phyloP scores from a whole-genome alignment of 2,113 vertebrate genomes.

The Laterallus jamaicensis region DNA sequence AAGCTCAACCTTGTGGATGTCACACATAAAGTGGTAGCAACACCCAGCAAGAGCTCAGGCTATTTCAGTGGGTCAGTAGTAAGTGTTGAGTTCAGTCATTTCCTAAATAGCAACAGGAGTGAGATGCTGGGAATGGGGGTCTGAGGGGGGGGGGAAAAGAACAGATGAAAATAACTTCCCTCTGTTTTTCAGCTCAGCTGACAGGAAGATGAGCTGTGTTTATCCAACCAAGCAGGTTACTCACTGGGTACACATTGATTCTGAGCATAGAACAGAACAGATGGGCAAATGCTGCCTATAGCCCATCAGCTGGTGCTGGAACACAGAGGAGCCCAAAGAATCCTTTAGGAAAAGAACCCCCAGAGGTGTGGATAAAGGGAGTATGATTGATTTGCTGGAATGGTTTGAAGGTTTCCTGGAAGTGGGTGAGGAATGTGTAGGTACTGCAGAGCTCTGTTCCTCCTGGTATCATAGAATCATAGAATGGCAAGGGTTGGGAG shows the following conservation, averaged over 20 bases:
- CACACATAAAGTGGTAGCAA: background rate
- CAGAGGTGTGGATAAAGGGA: background rate
- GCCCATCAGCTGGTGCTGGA: background rate
- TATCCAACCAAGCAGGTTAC: background rate
- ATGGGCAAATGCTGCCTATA: background rate
- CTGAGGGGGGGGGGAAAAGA: background rate
- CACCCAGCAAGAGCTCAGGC: background rate
- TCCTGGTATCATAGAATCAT: too few relatives aligned
- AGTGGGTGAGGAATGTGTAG: background rate
- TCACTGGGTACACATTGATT: background rate
- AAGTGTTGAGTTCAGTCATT: background rate
- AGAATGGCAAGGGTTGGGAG: too few relatives aligned
- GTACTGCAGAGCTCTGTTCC: background rate
- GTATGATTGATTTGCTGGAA: background rate
- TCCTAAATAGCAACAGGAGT: background rate
- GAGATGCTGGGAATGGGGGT: accelerated
- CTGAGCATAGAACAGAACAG: background rate
- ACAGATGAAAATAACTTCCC: background rate
- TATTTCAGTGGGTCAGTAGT: accelerated
- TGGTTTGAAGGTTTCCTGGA: background rate
- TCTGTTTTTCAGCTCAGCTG: background rate
- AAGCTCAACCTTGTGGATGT: background rate
- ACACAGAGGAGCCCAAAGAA: background rate
- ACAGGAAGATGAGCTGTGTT: background rate
- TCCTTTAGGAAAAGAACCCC: background rate